Percentiles rank a stretch among this genome's conserved stretches.
Evolutionary conservation across 2,797 vertebrate genomes (phyloP).

Genomic region (Sciurus vulgaris): DNA sequence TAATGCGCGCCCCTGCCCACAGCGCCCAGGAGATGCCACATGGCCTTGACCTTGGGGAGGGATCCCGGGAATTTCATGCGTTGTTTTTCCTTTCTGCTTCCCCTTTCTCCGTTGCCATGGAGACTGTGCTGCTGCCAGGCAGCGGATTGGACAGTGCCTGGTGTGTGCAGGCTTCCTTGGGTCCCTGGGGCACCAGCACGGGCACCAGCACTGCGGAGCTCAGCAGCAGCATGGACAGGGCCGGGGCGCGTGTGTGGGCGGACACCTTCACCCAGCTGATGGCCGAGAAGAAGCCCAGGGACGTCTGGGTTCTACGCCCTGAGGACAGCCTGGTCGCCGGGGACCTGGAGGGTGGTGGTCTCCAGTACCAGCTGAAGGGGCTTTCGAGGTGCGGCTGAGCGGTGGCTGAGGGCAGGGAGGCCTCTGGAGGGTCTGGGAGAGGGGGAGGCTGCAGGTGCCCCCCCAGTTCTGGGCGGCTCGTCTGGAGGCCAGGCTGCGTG

Average conservation of each 20-base stretch:
- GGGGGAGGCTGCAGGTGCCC: neutral
- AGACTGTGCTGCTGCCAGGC: neutral
- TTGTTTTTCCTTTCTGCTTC: neutral
- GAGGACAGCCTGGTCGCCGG: constrained; percentile 41
- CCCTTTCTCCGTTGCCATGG: constrained; percentile 46
- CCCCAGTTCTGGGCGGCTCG: neutral
- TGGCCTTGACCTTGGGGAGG: neutral
- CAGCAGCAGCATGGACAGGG: neutral
- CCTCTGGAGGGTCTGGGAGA: neutral
- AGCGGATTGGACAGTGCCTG: neutral
- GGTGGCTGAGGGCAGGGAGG: neutral
- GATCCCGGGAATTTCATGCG: fast-evolving
- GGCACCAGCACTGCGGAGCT: neutral
- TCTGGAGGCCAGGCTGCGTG: neutral
- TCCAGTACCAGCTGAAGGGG: constrained; percentile 52
- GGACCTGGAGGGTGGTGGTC: neutral
- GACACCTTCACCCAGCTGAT: constrained; percentile 38
- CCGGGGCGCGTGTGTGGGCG: neutral
- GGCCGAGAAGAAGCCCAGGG: constrained; percentile 43
- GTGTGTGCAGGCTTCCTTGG: neutral
- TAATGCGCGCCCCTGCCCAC: no score
- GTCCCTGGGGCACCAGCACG: neutral
- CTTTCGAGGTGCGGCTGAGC: neutral
- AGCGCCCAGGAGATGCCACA: no score
- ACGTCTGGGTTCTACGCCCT: constrained; percentile 35